Evolutionary conservation across 2,113 vertebrate species (phyloP).

Genomic region (Platysternon megacephalum): DNA sequence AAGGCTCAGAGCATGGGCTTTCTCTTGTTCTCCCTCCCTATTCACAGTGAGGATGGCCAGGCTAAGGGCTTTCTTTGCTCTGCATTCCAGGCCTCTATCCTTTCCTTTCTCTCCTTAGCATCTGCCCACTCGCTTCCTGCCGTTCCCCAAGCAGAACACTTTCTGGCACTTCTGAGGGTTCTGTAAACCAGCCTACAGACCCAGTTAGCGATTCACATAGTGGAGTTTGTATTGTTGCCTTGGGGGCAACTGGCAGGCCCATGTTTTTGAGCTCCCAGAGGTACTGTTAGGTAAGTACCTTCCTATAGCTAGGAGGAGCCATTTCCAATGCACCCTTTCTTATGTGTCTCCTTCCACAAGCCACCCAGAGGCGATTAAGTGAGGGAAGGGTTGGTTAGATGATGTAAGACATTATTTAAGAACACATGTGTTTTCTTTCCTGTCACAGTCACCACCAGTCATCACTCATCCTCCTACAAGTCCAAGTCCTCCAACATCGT

Average conservation of each 20-base stretch:
- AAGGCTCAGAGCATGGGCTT: background rate
- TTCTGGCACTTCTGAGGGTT: conserved; percentile 38
- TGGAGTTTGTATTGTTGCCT: conserved; percentile 1
- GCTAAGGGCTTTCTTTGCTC: background rate
- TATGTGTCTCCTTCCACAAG: conserved; percentile 59
- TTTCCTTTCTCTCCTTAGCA: background rate
- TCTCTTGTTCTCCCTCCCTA: conserved; percentile 13
- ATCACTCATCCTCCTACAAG: conserved; percentile 93
- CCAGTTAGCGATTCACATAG: background rate
- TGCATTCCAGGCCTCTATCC: background rate
- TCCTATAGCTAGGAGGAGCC: conserved; percentile 46
- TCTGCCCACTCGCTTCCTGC: conserved; percentile 24
- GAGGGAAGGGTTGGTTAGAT: conserved; percentile 60
- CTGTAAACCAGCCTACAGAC: conserved; percentile 18
- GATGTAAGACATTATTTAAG: conserved; percentile 54
- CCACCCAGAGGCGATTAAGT: conserved; percentile 55
- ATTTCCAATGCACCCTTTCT: conserved; percentile 47
- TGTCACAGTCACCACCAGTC: conserved; percentile 84
- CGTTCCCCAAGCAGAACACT: conserved; percentile 39
- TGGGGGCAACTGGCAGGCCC: conserved; percentile 17
- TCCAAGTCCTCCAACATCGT: conserved; percentile 92
- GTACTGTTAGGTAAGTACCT: conserved; percentile 5
- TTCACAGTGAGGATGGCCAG: background rate
- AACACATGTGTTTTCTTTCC: conserved; percentile 65
- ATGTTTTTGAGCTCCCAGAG: background rate